A percentile compares a stretch with the other conserved stretches of the same genome.
These are phyloP conservation scores for Hylaeus volcanicus DNA, from an alignment of 1,140 invertebrate species.

Conservation along the genomic window DNA sequence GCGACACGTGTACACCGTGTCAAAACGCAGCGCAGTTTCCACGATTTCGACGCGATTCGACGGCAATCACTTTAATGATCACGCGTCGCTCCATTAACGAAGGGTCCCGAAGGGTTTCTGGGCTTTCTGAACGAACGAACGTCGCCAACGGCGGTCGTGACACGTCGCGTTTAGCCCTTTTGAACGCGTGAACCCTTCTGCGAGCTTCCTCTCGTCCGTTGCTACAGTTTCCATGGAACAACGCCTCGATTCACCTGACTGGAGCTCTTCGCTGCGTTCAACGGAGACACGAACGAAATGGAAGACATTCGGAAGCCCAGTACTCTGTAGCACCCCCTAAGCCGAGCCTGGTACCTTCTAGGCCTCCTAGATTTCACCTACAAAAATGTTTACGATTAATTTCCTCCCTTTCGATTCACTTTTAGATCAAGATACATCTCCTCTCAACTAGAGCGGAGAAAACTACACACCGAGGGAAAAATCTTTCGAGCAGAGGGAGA, in stretches of 20 bases:
- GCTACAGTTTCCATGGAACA: conserved; percentile 32
- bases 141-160: conserved; percentile 1
- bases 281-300: background rate
- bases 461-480: too few relatives aligned
- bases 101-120: conserved; percentile 6
- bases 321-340: too few relatives aligned
- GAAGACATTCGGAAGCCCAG: too few relatives aligned
- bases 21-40: conserved; percentile 1
- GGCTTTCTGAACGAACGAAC: background rate
- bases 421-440: too few relatives aligned
- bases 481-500: too few relatives aligned
- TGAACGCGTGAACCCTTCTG: conserved; percentile 11
- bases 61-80: conserved; percentile 37
- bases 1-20: background rate
- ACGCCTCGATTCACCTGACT: conserved; percentile 39
- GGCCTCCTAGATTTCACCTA: too few relatives aligned
- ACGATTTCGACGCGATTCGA: conserved; percentile 15
- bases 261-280: conserved; percentile 26
- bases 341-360: too few relatives aligned
- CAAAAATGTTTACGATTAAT: too few relatives aligned
- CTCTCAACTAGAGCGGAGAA: too few relatives aligned
- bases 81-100: conserved; percentile 32
- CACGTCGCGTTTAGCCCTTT: conserved; percentile 13
- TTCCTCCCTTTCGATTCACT: too few relatives aligned
- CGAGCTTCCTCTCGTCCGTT: conserved; percentile 2